Base-by-base conservation (phyloP, 2,888 invertebrate species). In the Platycnemis pennipes region DNA sequence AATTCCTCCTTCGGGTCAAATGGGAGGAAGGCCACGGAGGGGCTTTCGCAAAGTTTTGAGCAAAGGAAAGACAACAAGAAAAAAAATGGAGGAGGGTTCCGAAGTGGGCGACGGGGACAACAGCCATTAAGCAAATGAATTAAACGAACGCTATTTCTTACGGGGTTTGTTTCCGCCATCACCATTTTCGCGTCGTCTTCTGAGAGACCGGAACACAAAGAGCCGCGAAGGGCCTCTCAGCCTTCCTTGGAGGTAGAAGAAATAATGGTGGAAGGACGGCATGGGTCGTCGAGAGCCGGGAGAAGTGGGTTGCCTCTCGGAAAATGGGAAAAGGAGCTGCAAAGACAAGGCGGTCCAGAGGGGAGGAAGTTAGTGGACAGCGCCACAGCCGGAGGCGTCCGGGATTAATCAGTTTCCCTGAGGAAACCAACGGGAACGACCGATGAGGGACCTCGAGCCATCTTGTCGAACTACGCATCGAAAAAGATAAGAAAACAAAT, bases 81-180 rank as follows among this genome's bases (percentile, higher is more conserved):
- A n/a, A n/a, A n/a, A n/a, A n/a, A n/a, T n/a, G n/a, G n/a, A n/a
- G n/a, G n/a, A n/a, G n/a, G 37, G n/a, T 13, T 13, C 4, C 11
- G 1, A 7, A 37, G 37, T 37, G 77, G 77, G 11, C 37, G 0
- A 8, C 8, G 77, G n/a, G 31, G 37, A 31, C 77, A 77, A 77
- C 77, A 77, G 11, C 37, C 77, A 77, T 77, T 77, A 77, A 77
- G 77, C 1, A 77, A 77, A 77, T 77, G 77, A 77, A 77, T 77
- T 37, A 77, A 77, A 77, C 37, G 37, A 77, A 77, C 77, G 31
- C 8, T 13, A 77, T 77, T 77, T 77, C 77, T 77, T 77, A 37
- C 77, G 37, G 37, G 31, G 31, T 77, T 77, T 2, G 77, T 77
- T 77, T 37, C 77, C 77, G 37, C 37, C 77, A 37, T 37, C 26